Base-by-base conservation (phyloP, 2,797 vertebrate species). In the Euphonia xanthogaster region DNA sequence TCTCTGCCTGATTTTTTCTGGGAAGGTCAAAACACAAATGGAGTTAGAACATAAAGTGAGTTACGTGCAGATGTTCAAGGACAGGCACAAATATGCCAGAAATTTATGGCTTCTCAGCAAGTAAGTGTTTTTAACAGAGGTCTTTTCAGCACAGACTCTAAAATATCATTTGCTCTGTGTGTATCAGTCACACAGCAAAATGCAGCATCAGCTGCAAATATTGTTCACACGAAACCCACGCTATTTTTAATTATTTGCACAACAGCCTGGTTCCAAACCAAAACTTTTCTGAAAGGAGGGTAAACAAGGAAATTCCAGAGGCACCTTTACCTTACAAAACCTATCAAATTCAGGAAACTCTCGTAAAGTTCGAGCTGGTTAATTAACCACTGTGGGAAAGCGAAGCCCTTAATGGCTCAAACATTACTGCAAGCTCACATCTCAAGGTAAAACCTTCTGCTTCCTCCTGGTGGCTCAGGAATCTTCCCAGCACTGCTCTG, bases 1-100 rank as follows among this genome's bases (percentile, higher is more conserved):
- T 75, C 98, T 98, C 97, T 99, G 99, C 96, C 98, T 98, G 98
- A 99, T 99, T 95, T 99, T 99, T 98, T 99, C 99, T 99, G 44
- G 54, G 62, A 54, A 92, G 57, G 88, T 31, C 95, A 89, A 51
- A 68, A 68, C 7, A 17, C 21, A 42, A 48, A 40, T 51, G 13
- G 66, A 79, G 48, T 82, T 35, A 71, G 13, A 20, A 70, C 4
- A 12, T 6, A 6, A 77, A 86, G 37, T 6, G 62, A 76, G 35
- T 67, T 53, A 3, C 2, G 2, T 0, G 25, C 33, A 54, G 63
- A 39, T 57, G 53, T 75, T 90, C 10, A 12, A n/a, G 42, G 60
- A 54, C 54, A 25, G 7, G 27, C 58, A 73, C 1, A 28, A 75
- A 57, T 12, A 31, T 7, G 16, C 13, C 55, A 62, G 57, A 51